A percentile compares a stretch with the other conserved stretches of the same genome.
Evolutionary conservation across 1,140 invertebrate genomes (phyloP).

Genomic region (Armadillidium nasatum): DNA sequence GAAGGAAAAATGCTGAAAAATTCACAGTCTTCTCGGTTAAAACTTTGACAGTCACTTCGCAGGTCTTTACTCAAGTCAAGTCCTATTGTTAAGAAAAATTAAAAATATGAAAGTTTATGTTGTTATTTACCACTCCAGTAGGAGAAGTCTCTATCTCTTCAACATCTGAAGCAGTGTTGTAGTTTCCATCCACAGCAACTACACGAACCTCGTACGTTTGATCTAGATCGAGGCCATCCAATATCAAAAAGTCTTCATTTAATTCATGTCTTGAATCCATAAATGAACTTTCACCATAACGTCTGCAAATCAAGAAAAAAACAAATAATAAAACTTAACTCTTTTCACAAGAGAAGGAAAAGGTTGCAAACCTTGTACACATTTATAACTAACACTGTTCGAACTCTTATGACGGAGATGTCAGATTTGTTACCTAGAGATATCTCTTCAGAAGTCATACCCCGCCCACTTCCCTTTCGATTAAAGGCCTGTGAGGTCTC

Average conservation of each 20-base stretch:
- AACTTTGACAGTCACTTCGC: background rate
- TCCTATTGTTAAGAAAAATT: no score
- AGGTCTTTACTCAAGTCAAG: no score
- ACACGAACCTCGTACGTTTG: slow-evolving; percentile 80
- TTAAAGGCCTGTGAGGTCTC: no score
- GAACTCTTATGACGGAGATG: no score
- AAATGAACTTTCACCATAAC: slow-evolving; percentile 66
- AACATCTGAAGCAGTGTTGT: slow-evolving; percentile 63
- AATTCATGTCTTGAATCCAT: slow-evolving; percentile 60
- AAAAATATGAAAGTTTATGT: no score
- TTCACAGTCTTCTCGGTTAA: no score
- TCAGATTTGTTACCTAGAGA: no score
- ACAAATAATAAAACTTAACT: no score
- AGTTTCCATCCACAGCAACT: slow-evolving; percentile 84
- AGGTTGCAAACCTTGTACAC: slow-evolving; percentile 12
- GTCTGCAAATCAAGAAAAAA: slow-evolving; percentile 47
- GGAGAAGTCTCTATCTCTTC: slow-evolving; percentile 71
- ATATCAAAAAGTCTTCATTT: slow-evolving; percentile 66
- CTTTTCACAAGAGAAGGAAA: background rate
- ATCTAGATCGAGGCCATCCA: slow-evolving; percentile 75
- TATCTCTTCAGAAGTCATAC: no score
- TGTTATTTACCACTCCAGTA: slow-evolving; percentile 48
- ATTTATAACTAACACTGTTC: background rate
- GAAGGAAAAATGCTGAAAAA: no score
- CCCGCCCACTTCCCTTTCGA: no score